Conservation (phyloP, 2,888 invertebrate species). For the Gasteruption jaculator region DNA sequence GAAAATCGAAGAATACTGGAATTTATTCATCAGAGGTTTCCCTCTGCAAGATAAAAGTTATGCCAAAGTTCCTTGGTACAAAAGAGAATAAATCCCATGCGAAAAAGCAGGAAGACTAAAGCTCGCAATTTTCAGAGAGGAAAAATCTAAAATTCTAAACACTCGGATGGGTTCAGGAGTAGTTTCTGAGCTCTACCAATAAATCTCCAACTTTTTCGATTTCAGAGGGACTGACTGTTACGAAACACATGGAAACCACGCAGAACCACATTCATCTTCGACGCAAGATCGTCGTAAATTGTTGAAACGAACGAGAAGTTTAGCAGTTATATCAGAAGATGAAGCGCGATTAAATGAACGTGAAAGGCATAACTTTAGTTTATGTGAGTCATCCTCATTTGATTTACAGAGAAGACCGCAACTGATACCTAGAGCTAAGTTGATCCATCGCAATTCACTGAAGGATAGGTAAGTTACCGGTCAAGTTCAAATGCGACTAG, state of each 20-base stretch:
- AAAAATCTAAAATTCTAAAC: no score
- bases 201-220: not conserved
- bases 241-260: constrained; percentile 33
- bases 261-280: constrained; percentile 23
- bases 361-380: constrained; percentile 33
- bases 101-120: no score
- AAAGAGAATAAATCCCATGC: no score
- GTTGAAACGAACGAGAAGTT: constrained; percentile 65
- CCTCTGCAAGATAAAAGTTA: no score
- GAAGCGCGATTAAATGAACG: constrained; percentile 59
- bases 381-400: constrained; percentile 52
- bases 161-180: no score
- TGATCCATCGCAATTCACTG: constrained; percentile 71
- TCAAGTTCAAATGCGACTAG: not conserved
- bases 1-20: no score
- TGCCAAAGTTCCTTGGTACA: no score
- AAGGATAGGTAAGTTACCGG: constrained; percentile 64
- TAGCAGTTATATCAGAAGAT: constrained; percentile 75
- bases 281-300: constrained; percentile 45
- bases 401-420: constrained; percentile 67
- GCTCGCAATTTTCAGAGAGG: no score
- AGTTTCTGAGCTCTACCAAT: no score
- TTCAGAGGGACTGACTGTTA: constrained; percentile 37
- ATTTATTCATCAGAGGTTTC: no score
- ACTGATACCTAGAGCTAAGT: constrained; percentile 74